Evolutionary conservation across 2,888 invertebrate species (phyloP), one percentile per base, ranked within the genome.

Genomic region (Allacma fusca): DNA sequence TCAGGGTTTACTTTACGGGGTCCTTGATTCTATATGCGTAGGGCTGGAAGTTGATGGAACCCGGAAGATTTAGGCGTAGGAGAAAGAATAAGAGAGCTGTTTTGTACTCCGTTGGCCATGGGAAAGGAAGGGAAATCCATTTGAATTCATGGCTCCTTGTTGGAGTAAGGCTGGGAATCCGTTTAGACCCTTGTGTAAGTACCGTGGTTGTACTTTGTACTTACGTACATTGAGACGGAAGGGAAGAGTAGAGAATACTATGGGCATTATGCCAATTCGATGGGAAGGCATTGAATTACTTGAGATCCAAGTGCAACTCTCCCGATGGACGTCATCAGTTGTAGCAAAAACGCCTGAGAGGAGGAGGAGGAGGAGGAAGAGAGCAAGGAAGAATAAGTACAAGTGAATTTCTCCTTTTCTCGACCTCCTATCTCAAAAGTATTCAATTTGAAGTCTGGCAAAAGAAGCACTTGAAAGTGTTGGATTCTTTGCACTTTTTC

Each of bases 251-350:
- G 16, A 16, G 50, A 50, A 50, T 50, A 50, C 50, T 50, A 50
- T 67, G 28, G 67, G 67, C 67, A 34, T 21, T 1, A 34, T 67
- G 67, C 67, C 67, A 67, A 67, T 34, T 67, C 67, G n/a, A 34
- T 16, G 34, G 21, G n/a, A 1, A 29, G 29, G 67, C 34, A 67
- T 67, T 29, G 34, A 67, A 67, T 67, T 67, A 67, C 67, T 67
- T 34, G n/a, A 34, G 67, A 1, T 67, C 26, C 34, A 34, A 50
- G 9, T 34, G 12, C n/a, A 16, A 21, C 34, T 12, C 5, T 29
- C 67, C 29, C 29, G 67, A 67, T 34, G 67, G 67, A 67, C 67
- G 67, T 67, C 67, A 67, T 12, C 50, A 16, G n/a, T 16, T 50
- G 50, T 50, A 12, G n/a, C 50, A 50, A 19, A 62, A 62, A 62